Evolutionary conservation across 2,888 invertebrate species (phyloP), one percentile per base, ranked within the genome.

Genomic region (Cremastobaeus sp.): DNA sequence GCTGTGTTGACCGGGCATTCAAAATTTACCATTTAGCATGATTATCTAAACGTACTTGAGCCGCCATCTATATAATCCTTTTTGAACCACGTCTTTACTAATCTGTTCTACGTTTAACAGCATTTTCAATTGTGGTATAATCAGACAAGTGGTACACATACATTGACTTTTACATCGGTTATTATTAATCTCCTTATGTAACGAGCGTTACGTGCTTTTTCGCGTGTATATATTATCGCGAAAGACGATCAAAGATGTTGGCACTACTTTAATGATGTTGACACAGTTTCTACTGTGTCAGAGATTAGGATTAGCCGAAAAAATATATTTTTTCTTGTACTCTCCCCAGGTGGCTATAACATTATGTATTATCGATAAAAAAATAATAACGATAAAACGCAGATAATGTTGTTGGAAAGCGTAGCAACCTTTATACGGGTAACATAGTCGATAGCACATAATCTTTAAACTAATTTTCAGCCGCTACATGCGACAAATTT

Each of bases 141-240:
- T n/a, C n/a, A n/a, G n/a, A n/a, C n/a, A 37, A 17, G n/a, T 37
- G 37, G 8, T 2, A 17, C 17, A 5, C 28, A 21, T 39, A 54
- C 41, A 9, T n/a, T 25, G 6, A 28, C 1, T 41, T 54, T 54
- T 30, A 9, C 45, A 12, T 37, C 18, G 32, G 15, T 52, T 57
- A 50, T 41, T 66, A 50, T 50, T 59, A 66, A 66, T 66, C 55
- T 50, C 32, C 50, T 68, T 68, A 68, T 43, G 43, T 59, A 68
- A 68, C 43, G 28, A 50, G 35, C 43, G 48, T 59, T 68, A 68
- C 68, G 59, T 68, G 50, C 35, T 41, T 57, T 68, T 43, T 48
- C 18, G 34, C 20, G 34, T 15, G 25, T 39, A 41, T 37, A 21
- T 30, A 37, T 59, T 68, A 59, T 50, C 48, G 34, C 21, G 28